Evolutionary conservation across 64 coral and sea anemone species (phyloP), one percentile per base, ranked within the genome.

Genomic region (Hydrozoanthus tunicans): DNA sequence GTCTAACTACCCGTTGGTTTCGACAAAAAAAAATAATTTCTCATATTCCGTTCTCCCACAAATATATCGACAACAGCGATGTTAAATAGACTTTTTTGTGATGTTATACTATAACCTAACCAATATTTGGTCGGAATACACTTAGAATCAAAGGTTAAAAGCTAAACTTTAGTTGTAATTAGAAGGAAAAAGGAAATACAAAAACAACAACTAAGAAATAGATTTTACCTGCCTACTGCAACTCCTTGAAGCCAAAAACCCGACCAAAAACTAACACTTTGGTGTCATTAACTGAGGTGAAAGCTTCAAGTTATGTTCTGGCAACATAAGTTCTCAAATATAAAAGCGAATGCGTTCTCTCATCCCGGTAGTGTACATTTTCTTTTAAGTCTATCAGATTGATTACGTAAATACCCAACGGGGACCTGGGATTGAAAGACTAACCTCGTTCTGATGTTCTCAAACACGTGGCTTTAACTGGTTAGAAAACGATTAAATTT

Each of bases 321-420:
- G 3, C 26, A 59, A 51, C 54, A 74, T 88, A 88, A 23, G 9
- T 61, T 25, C 55, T 88, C 74, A 60, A 59, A 88, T 55, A 72
- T 11, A 74, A 10, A 32, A 11, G 61, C 55, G 14, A 14, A 15
- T 24, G 61, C 69, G 74, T 74, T 74, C 68, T 88, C 74, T 75
- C 84, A 60, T 12, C 26, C 20, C 79, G 23, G 24, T 59, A 62
- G n/a, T 26, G 61, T 26, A 53, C 58, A 80, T 80, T 80, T 9
- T 59, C 27, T 20, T 17, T 58, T 81, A 12, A 3, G 84, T 75
- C 70, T 60, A 7, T 75, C 54, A 52, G 23, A 53, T 8, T 55
- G 55, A 88, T 88, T 88, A 88, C 69, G 84, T 88, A 67, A 88
- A 61, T 86, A 53, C 10, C 4, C 59, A 23, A 26, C 62, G 79